A percentile compares a stretch with the other conserved stretches of the same genome.
Conservation (phyloP, 2,797 vertebrate species). For the Pangasius macronema region DNA sequence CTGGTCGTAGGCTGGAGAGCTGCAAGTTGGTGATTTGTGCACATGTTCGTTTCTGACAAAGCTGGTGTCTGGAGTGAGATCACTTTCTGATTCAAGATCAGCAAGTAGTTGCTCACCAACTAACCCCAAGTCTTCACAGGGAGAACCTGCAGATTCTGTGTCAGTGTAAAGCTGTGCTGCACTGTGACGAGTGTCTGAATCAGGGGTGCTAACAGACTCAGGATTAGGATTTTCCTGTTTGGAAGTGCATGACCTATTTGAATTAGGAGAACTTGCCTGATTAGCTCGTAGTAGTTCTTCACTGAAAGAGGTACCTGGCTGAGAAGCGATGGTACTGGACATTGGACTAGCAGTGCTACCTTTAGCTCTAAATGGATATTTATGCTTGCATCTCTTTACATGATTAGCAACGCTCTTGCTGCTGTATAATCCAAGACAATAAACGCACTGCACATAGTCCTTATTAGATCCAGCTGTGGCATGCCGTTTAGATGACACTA, state of each 20-base stretch:
- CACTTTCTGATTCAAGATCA: slow-evolving; percentile 15
- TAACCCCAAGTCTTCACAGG: background rate
- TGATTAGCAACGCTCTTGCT: slow-evolving; percentile 37
- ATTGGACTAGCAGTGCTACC: background rate
- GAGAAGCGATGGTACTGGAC: background rate
- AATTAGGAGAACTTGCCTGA: background rate
- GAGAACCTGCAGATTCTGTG: slow-evolving; percentile 6
- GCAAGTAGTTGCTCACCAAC: background rate
- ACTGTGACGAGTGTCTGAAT: background rate
- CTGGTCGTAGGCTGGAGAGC: background rate
- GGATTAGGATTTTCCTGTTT: slow-evolving; percentile 2
- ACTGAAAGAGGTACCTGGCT: slow-evolving; percentile 1
- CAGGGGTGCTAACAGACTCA: background rate
- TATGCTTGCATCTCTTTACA: slow-evolving; percentile 30
- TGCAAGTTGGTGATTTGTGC: background rate
- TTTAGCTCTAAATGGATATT: slow-evolving; percentile 11
- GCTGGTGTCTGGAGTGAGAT: background rate
- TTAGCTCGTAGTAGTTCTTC: background rate
- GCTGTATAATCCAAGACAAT: slow-evolving; percentile 39
- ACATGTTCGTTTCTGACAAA: background rate
- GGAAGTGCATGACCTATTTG: background rate
- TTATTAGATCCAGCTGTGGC: slow-evolving; percentile 9
- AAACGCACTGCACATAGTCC: slow-evolving; percentile 25
- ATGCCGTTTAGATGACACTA: background rate
- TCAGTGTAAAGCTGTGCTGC: slow-evolving; percentile 17